phyloP scores from a whole-genome alignment of 2,888 invertebrate genomes.

The Oscheius onirici region DNA sequence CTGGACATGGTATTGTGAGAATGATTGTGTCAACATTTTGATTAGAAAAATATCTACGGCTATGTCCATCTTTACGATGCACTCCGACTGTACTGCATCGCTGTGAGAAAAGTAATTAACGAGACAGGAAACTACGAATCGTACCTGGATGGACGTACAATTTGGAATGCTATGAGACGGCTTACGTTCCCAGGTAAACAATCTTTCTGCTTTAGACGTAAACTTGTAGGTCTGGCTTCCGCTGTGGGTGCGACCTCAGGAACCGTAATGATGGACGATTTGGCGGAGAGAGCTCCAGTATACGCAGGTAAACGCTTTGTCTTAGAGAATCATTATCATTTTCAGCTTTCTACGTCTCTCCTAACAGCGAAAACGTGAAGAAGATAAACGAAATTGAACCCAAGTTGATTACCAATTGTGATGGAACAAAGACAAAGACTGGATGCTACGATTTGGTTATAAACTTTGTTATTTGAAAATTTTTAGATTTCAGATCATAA shows the following conservation, averaged over 20 bases:
- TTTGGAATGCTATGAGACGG: slow-evolving; percentile 69
- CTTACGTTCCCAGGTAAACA: slow-evolving; percentile 58
- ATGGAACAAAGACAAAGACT: slow-evolving; percentile 60
- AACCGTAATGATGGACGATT: slow-evolving; percentile 68
- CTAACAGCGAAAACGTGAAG: slow-evolving; percentile 67
- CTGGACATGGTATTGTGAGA: slow-evolving; percentile 67
- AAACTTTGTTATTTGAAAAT: background rate
- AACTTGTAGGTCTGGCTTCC: slow-evolving; percentile 53
- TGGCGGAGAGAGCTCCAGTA: slow-evolving; percentile 67
- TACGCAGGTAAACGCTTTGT: slow-evolving; percentile 67
- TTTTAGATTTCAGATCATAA: slow-evolving; percentile 20
- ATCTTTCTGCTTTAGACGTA: background rate
- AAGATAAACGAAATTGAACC: slow-evolving; percentile 69
- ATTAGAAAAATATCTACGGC: slow-evolving; percentile 66
- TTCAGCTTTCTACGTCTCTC: slow-evolving; percentile 65
- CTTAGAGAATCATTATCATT: background rate
- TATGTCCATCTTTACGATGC: slow-evolving; percentile 70
- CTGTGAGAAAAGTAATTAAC: slow-evolving; percentile 59
- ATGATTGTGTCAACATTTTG: too few relatives aligned
- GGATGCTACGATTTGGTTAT: slow-evolving; percentile 64
- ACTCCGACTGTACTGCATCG: slow-evolving; percentile 65
- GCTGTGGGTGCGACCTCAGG: slow-evolving; percentile 64
- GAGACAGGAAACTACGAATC: slow-evolving; percentile 54
- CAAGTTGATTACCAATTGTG: slow-evolving; percentile 57
- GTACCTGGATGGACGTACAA: slow-evolving; percentile 61